phyloP scores from a whole-genome alignment of 2,888 invertebrate genomes.

The Parnassius glacialis region DNA sequence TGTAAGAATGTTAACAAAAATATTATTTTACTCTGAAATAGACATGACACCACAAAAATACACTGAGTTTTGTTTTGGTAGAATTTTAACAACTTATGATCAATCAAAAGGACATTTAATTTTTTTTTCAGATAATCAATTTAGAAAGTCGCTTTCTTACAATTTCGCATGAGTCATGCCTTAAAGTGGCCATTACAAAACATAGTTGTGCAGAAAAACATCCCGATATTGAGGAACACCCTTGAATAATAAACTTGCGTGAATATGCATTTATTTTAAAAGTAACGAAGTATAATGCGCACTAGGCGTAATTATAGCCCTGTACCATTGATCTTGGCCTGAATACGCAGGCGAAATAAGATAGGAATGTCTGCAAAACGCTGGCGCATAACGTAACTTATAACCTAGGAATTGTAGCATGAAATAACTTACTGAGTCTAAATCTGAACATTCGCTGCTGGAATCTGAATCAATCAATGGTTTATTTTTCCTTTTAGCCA shows the following conservation, averaged over 20 bases:
- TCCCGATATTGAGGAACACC: conserved; percentile 28
- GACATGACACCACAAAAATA: too few species aligned
- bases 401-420: conserved; percentile 50
- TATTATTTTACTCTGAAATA: too few species aligned
- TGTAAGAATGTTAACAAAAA: not conserved
- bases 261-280: conserved; percentile 12
- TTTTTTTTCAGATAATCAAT: not conserved
- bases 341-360: conserved; percentile 64
- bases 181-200: conserved; percentile 36
- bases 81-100: conserved; percentile 3
- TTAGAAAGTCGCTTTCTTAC: conserved; percentile 38
- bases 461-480: conserved; percentile 91
- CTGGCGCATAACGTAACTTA: conserved; percentile 40
- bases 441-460: conserved; percentile 90
- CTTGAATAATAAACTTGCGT: conserved; percentile 5
- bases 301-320: conserved; percentile 49
- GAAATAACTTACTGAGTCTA: conserved; percentile 87
- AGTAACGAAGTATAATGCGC: conserved; percentile 41
- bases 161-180: conserved; percentile 52
- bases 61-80: conserved; percentile 8
- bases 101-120: too few species aligned
- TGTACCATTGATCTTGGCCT: conserved; percentile 66
- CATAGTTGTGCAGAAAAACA: conserved; percentile 35
- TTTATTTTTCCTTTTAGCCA: conserved; percentile 93
- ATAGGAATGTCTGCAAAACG: conserved; percentile 62